Evolutionary conservation across 2,888 invertebrate genomes (phyloP).

Genomic region (Drosophila ustulata): DNA sequence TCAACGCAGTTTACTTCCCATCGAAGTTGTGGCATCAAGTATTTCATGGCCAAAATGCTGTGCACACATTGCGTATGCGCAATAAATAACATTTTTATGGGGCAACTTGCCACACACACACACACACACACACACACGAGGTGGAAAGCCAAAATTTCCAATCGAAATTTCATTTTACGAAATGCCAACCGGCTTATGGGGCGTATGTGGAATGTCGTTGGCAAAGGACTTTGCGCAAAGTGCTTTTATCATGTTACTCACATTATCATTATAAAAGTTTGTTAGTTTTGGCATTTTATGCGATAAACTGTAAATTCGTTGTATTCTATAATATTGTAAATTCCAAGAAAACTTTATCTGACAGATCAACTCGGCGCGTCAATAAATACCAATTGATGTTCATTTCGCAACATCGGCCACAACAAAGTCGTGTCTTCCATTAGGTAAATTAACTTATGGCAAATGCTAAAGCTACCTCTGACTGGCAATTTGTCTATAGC

Average conservation of each 20-base stretch:
- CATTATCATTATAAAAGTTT: neutral
- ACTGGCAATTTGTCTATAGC: neutral
- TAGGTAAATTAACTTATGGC: slow-evolving; percentile 51
- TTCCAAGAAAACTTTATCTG: slow-evolving; percentile 24
- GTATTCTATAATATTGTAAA: neutral
- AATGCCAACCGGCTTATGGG: slow-evolving; percentile 6
- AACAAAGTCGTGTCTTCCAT: slow-evolving; percentile 49
- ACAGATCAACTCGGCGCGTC: slow-evolving; percentile 31
- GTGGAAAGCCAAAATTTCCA: neutral
- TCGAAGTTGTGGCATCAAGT: slow-evolving; percentile 12
- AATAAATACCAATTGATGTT: slow-evolving; percentile 54
- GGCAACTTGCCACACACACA: neutral
- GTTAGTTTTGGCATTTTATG: neutral
- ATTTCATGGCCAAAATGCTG: slow-evolving; percentile 18
- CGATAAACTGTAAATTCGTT: neutral
- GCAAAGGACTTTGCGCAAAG: neutral
- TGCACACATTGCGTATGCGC: slow-evolving; percentile 52
- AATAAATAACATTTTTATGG: slow-evolving; percentile 45
- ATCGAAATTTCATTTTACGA: neutral
- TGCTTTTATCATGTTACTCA: neutral
- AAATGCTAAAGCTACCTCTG: slow-evolving; percentile 32
- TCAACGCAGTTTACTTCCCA: slow-evolving; percentile 6
- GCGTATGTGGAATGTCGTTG: neutral
- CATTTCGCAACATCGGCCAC: slow-evolving; percentile 35
- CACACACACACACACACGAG: neutral